Evolutionary conservation across 2,888 invertebrate genomes (phyloP), one percentile per base, ranked within the genome.

Genomic region (Acronicta psi): DNA sequence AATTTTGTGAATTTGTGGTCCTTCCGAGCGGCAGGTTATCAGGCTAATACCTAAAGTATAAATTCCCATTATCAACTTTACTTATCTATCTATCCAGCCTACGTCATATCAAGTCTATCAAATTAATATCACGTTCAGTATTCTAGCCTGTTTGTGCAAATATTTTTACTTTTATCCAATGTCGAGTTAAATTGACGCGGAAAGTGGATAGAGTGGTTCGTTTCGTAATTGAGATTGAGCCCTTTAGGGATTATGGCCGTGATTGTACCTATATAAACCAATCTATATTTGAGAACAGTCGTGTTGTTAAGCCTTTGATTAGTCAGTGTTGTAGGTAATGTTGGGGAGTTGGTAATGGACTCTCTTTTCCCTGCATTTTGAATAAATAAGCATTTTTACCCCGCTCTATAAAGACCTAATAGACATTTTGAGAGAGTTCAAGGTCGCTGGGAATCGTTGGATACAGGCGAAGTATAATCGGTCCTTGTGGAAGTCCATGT

Each of bases 161-260:
- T 62, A 62, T 62, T 63, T 68, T 47, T 51, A 54, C 43, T 44
- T 46, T 63, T 51, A 34, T 31, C 14, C 23, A 36, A n/a, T 34
- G 34, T n/a, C 34, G 34, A 34, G 40, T 40, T 37, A 50, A 29
- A 41, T 67, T 50, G 44, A 46, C 49, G 53, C 16, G 34, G 38
- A 63, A 69, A 69, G 43, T 54, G 59, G 59, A 47, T 46, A 58
- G 59, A 53, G 42, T 53, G 64, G 40, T 58, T 41, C 53, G 38
- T n/a, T 58, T 43, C 64, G n/a, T 67, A 67, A 67, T 67, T 69
- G 67, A 67, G 64, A 67, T 67, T 67, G 69, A 69, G 20, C 59
- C 46, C 64, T 69, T 53, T 43, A 47, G 69, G 47, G 59, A 69
- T 59, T 54, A 59, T 42, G 7, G 36, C 42, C 34, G 59, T 43